Conservation (phyloP, 2,888 invertebrate genomes). For the Hydrotaea diabolus region DNA sequence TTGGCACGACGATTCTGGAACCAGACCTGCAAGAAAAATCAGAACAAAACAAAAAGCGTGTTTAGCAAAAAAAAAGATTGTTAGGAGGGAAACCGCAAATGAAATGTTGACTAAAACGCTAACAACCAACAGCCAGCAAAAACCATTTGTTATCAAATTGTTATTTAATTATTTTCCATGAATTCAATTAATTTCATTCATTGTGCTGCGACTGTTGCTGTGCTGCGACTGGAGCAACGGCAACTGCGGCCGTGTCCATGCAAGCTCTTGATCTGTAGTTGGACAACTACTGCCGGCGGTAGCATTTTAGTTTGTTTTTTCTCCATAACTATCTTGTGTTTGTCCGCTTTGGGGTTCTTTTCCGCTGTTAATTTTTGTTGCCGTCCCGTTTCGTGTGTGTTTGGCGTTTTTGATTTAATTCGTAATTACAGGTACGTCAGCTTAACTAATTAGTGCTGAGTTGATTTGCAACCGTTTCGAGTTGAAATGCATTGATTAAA, state of each 20-base stretch:
- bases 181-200: constrained; percentile 66
- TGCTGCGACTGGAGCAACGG: constrained; percentile 29
- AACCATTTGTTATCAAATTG: constrained; percentile 63
- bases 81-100: constrained; percentile 16
- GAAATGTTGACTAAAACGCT: constrained; percentile 40
- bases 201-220: constrained; percentile 37
- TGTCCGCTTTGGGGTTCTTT: constrained; percentile 28
- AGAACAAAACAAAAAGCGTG: constrained; percentile 4
- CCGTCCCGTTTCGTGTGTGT: not conserved
- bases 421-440: constrained; percentile 19
- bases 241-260: not conserved
- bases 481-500: constrained; percentile 70
- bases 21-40: constrained; percentile 87
- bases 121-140: constrained; percentile 34
- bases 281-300: not conserved
- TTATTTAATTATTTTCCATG: constrained; percentile 68
- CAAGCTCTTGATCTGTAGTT: not conserved
- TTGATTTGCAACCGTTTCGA: constrained; percentile 41
- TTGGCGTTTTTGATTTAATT: constrained; percentile 27
- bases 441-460: constrained; percentile 38
- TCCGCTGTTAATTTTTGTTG: no score
- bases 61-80: not conserved
- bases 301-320: not conserved
- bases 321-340: not conserved
- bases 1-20: constrained; percentile 95